Evolutionary conservation across 2,888 invertebrate genomes (phyloP).

Genomic region (Branchinecta sandiegonensis): DNA sequence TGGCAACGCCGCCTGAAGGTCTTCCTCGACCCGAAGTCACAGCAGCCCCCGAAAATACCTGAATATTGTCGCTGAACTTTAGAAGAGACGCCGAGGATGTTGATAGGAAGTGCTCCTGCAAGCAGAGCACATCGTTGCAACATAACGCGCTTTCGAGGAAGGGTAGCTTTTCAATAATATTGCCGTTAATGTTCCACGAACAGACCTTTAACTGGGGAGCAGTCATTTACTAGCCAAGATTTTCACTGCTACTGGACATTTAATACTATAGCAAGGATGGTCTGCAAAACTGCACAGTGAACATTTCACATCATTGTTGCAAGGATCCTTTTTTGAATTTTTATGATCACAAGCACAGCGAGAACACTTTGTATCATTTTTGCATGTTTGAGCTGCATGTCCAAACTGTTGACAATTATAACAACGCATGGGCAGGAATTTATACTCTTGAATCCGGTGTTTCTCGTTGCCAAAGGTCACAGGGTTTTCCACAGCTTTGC

Average conservation of each 20-base stretch:
- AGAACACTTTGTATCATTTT: background rate
- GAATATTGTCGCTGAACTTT: background rate
- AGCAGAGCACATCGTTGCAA: background rate
- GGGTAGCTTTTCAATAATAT: background rate
- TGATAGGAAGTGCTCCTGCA: slow-evolving; percentile 7
- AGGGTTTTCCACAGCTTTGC: slow-evolving; percentile 7
- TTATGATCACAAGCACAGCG: background rate
- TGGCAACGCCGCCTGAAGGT: background rate
- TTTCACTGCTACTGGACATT: background rate
- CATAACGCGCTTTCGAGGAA: slow-evolving; percentile 11
- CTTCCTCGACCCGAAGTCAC: background rate
- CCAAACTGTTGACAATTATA: slow-evolving; percentile 12
- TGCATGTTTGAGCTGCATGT: slow-evolving; percentile 9
- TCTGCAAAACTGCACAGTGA: background rate
- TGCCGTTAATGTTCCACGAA: background rate
- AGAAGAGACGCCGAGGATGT: background rate
- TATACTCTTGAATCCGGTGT: background rate
- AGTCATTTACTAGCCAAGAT: background rate
- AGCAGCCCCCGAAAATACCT: background rate
- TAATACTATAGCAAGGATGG: background rate
- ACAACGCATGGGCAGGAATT: background rate
- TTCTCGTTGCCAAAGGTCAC: background rate
- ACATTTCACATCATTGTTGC: background rate
- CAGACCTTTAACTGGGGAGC: no score
- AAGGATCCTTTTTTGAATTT: background rate